Conservation (phyloP, 2,888 invertebrate species). For the Ophion ellenae region DNA sequence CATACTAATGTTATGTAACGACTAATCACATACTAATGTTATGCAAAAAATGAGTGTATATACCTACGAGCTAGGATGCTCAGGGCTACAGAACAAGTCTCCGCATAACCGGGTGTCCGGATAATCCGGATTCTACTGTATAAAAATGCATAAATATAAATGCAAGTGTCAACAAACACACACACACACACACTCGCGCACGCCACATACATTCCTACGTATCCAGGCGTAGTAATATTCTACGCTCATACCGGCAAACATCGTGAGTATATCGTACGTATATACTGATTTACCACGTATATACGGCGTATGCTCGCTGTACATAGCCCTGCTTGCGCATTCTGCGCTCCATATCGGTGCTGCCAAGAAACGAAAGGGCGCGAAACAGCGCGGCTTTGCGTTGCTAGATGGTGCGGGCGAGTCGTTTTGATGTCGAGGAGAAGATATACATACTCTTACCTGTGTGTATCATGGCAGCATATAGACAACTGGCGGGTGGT, state of each 20-base stretch:
- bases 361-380: conserved; percentile 13
- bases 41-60: too few species aligned
- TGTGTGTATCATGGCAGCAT: conserved; percentile 7
- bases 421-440: not conserved
- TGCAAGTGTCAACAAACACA: not conserved
- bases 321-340: conserved; percentile 39
- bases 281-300: conserved; percentile 35
- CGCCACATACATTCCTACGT: not conserved
- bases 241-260: not conserved
- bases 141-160: too few species aligned
- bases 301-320: conserved; percentile 28
- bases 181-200: too few species aligned
- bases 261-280: conserved; percentile 1
- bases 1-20: too few species aligned
- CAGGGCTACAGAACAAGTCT: too few species aligned
- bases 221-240: conserved; percentile 2
- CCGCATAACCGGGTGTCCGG: too few species aligned
- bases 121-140: too few species aligned
- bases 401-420: not conserved
- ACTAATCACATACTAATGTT: too few species aligned
- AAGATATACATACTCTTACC: conserved; percentile 6
- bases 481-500: conserved; percentile 13
- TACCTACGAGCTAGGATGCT: too few species aligned
- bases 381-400: not conserved
- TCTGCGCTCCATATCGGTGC: conserved; percentile 11